Conservation (phyloP, 2,797 vertebrate species). For the Chaetodon trifasciatus region DNA sequence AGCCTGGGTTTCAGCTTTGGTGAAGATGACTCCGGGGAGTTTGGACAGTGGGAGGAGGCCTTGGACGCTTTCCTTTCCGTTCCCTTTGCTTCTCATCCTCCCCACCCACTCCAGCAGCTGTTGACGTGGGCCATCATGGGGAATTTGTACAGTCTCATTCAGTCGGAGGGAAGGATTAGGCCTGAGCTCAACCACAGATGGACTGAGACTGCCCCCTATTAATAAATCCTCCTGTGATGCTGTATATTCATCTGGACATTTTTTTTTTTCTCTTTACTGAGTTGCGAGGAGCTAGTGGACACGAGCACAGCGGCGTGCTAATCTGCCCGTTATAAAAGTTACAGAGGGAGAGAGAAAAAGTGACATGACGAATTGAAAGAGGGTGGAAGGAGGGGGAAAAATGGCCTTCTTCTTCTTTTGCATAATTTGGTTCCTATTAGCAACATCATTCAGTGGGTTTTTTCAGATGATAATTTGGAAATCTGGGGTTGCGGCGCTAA, state of each 20-base stretch:
- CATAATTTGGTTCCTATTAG: constrained; percentile 84
- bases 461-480: constrained; percentile 85
- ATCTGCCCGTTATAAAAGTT: constrained; percentile 75
- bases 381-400: constrained; percentile 4
- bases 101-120: constrained; percentile 73
- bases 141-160: constrained; percentile 75
- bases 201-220: constrained; percentile 79
- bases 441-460: constrained; percentile 77
- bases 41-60: constrained; percentile 66
- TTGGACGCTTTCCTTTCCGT: constrained; percentile 56
- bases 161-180: constrained; percentile 71
- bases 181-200: constrained; percentile 75
- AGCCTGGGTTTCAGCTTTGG: constrained; percentile 63
- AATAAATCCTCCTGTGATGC: constrained; percentile 78
- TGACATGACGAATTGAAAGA: constrained; percentile 73
- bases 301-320: constrained; percentile 67
- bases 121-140: constrained; percentile 72
- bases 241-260: constrained; percentile 65
- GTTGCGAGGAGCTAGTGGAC: constrained; percentile 65
- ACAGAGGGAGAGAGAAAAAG: constrained; percentile 47
- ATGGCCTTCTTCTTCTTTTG: constrained; percentile 66
- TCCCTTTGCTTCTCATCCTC: constrained; percentile 52
- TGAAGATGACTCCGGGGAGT: constrained; percentile 74
- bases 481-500: constrained; percentile 84
- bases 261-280: constrained; percentile 26